phyloP scores from a whole-genome alignment of 2,888 invertebrate genomes.

The Vannuccia rotundouncinata region DNA sequence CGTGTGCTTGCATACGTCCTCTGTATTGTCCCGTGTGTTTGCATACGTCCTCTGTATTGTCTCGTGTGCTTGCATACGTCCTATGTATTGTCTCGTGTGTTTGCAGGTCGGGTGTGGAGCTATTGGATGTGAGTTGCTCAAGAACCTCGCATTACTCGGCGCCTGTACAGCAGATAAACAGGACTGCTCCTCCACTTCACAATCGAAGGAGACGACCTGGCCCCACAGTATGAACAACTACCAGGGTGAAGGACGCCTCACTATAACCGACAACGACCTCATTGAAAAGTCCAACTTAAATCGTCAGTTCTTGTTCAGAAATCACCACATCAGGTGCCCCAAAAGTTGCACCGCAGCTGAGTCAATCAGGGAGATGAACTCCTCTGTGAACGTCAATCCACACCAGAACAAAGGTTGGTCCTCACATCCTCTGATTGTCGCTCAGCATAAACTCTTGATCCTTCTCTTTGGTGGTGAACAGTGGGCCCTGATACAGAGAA shows the following conservation, averaged over 20 bases:
- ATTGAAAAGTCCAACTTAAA: slow-evolving; percentile 58
- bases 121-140: slow-evolving; percentile 58
- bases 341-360: slow-evolving; percentile 54
- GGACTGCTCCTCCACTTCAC: background rate
- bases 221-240: background rate
- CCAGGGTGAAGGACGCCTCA: slow-evolving; percentile 3
- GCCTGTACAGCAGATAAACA: slow-evolving; percentile 43
- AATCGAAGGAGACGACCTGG: background rate
- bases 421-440: too few relatives aligned
- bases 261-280: slow-evolving; percentile 56
- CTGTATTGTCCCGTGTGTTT: too few relatives aligned
- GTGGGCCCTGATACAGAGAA: slow-evolving; percentile 54
- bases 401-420: slow-evolving; percentile 53
- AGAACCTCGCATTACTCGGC: slow-evolving; percentile 55
- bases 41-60: too few relatives aligned
- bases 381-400: slow-evolving; percentile 51
- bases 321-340: slow-evolving; percentile 52
- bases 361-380: slow-evolving; percentile 51
- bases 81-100: too few relatives aligned
- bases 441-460: background rate
- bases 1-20: too few relatives aligned
- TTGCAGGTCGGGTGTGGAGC: slow-evolving; percentile 58
- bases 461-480: slow-evolving; percentile 40
- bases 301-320: slow-evolving; percentile 56
- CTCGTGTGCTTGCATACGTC: too few relatives aligned